Percentiles rank a stretch among this genome's conserved stretches.
Evolutionary conservation across 23 tunicate species (phyloP).

Genomic region (Phallusia fumigata): DNA sequence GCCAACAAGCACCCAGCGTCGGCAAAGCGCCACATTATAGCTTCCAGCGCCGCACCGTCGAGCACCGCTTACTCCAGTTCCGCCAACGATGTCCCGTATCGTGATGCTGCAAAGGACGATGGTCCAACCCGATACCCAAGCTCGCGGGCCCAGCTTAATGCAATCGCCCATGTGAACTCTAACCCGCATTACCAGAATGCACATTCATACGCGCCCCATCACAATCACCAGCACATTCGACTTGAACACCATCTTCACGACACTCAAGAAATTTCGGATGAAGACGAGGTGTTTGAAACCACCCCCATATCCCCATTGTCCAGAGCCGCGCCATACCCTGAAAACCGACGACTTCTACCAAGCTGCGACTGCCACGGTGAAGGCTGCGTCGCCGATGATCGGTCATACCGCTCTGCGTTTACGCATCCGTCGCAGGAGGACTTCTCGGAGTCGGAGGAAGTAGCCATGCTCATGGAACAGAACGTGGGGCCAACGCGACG

Average conservation of each 20-base stretch:
- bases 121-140: background rate
- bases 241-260: background rate
- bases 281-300: constrained; percentile 37
- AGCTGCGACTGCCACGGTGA: constrained; percentile 22
- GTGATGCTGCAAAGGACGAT: background rate
- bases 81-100: background rate
- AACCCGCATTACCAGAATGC: background rate
- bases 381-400: constrained; percentile 13
- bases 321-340: constrained; percentile 12
- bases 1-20: constrained; percentile 10
- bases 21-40: background rate
- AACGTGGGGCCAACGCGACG: background rate
- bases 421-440: constrained; percentile 23
- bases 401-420: background rate
- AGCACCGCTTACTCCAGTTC: background rate
- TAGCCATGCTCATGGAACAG: constrained; percentile 38
- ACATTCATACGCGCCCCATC: background rate
- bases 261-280: constrained; percentile 1
- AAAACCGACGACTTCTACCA: constrained; percentile 23
- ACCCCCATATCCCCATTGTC: background rate
- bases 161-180: background rate
- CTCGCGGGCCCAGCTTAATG: background rate
- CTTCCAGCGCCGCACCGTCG: background rate
- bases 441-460: constrained; percentile 56
- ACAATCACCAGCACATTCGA: background rate